Conservation (phyloP, 2,797 vertebrate genomes). For the Coregonus suidteri region DNA sequence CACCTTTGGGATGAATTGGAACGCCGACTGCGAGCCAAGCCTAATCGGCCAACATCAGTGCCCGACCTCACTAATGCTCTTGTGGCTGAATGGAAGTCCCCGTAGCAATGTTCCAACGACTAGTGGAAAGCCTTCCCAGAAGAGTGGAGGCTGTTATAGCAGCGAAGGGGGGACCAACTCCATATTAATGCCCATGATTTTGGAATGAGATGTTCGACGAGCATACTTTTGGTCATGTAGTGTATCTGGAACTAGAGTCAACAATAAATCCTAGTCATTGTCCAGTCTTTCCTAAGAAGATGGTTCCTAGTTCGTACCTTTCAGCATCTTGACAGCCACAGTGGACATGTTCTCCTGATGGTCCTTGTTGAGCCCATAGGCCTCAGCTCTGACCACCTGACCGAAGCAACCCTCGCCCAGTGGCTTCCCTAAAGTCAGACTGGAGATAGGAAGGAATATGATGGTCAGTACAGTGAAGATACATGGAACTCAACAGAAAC, state of each 20-base stretch:
- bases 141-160: no score
- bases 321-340: conserved; percentile 97
- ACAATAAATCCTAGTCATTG: neutral
- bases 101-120: no score
- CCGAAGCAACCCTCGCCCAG: conserved; percentile 98
- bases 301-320: conserved; percentile 76
- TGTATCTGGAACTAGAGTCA: neutral
- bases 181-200: no score
- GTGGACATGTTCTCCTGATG: conserved; percentile 80
- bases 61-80: no score
- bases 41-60: no score
- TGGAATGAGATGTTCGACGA: no score
- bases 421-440: conserved; percentile 92
- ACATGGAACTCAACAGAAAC: conserved; percentile 1
- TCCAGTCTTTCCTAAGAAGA: conserved; percentile 2
- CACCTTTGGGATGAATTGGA: no score
- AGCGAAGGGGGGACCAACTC: no score
- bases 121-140: no score
- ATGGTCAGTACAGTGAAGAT: neutral
- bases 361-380: conserved; percentile 87
- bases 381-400: conserved; percentile 94
- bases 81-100: no score
- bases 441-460: conserved; percentile 48
- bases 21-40: no score
- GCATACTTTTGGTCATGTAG: no score